Conservation (phyloP, 1,140 invertebrate genomes). For the Gryllus bimaculatus region DNA sequence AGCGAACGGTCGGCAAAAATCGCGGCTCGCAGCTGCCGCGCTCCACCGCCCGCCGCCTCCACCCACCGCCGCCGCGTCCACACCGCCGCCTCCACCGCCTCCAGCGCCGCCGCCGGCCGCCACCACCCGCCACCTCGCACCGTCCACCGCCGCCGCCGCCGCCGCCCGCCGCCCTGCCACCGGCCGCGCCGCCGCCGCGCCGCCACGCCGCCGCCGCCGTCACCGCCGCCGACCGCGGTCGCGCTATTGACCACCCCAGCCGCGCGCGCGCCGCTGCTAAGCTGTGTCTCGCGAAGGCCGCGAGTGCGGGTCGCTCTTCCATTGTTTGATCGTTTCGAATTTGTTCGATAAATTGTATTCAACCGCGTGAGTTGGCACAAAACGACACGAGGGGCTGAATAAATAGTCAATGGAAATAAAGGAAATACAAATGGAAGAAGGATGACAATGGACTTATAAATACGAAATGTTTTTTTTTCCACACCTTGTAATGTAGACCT, state of each 20-base stretch:
- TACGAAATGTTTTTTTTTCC: neutral
- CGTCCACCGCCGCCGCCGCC: no score
- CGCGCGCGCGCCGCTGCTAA: neutral
- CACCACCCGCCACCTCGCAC: no score
- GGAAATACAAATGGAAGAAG: neutral
- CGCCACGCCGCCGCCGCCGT: no score
- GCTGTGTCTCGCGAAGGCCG: neutral
- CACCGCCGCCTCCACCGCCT: no score
- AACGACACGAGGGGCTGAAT: neutral
- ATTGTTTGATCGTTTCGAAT: constrained; percentile 5
- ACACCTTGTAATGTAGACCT: neutral
- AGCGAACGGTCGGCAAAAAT: no score
- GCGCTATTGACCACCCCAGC: no score
- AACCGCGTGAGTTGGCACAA: neutral
- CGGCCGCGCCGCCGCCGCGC: no score
- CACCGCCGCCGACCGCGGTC: neutral
- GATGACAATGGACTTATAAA: constrained; percentile 1
- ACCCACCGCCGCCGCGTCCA: no score
- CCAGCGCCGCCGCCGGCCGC: no score
- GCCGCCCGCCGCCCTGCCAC: no score
- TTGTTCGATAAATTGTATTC: neutral
- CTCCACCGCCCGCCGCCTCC: no score
- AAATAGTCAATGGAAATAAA: neutral
- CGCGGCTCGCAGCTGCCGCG: no score
- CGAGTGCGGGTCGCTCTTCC: neutral